These are phyloP conservation scores for Chelon auratus DNA, from an alignment of 2,797 vertebrate genomes.

Conservation along the genomic window DNA sequence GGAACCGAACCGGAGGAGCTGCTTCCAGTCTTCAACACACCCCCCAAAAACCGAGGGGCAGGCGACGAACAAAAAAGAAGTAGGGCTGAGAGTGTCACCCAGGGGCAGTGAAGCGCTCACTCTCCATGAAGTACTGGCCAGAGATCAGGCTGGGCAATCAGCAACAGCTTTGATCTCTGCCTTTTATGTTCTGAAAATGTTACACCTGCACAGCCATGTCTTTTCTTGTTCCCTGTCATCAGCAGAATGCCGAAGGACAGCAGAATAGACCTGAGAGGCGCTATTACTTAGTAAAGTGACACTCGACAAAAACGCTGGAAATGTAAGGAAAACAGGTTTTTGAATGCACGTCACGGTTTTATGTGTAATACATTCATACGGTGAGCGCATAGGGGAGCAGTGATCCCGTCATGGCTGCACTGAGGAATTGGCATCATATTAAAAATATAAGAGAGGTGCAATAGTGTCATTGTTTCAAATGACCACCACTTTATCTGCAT, in stretches of 20 bases:
- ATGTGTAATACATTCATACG: constrained; percentile 10
- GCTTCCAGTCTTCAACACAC: constrained; percentile 41
- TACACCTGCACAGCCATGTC: constrained; percentile 69
- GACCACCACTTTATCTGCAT: constrained; percentile 53
- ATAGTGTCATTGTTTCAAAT: constrained; percentile 57
- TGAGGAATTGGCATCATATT: constrained; percentile 38
- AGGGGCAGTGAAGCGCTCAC: constrained; percentile 60
- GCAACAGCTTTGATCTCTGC: constrained; percentile 72
- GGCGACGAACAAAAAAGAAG: constrained; percentile 54
- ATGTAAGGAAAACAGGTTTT: constrained; percentile 11
- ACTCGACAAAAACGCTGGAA: constrained; percentile 7
- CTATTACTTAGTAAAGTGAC: constrained; percentile 17
- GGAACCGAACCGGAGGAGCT: constrained; percentile 36
- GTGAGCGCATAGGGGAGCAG: not conserved
- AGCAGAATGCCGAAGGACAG: constrained; percentile 33
- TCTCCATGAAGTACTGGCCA: constrained; percentile 50
- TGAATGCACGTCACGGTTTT: constrained; percentile 8
- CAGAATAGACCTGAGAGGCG: constrained; percentile 12
- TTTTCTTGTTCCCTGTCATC: constrained; percentile 45
- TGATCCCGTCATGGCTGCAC: not conserved
- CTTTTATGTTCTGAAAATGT: constrained; percentile 66
- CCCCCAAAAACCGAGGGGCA: constrained; percentile 46
- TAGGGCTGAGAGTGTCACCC: constrained; percentile 64
- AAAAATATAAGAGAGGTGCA: constrained; percentile 36
- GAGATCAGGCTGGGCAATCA: constrained; percentile 56